Conservation (phyloP, 2,113 vertebrate genomes). For the Sciurus niger region DNA sequence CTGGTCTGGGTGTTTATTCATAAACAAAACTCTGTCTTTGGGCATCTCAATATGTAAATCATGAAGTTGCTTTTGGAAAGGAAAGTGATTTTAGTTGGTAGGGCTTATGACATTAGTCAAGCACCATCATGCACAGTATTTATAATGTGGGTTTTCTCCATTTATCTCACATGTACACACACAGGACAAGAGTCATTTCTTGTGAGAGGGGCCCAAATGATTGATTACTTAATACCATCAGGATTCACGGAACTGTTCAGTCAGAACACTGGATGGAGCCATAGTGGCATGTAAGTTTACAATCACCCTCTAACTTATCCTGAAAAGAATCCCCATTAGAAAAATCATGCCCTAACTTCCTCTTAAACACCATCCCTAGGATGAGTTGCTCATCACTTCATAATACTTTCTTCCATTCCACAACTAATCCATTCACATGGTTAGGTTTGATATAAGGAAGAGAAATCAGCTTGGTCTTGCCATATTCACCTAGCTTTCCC, state of each 20-base stretch:
- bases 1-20: not conserved
- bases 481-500: rapidly evolving
- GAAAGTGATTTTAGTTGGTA: conserved; percentile 33
- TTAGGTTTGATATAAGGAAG: not conserved
- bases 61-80: not conserved
- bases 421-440: not conserved
- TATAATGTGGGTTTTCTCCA: conserved; percentile 29
- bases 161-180: not conserved
- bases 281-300: not conserved
- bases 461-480: not conserved
- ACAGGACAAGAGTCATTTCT: not conserved
- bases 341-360: not conserved
- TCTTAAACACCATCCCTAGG: not conserved
- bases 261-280: not conserved
- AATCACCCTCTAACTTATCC: not conserved
- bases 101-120: conserved; percentile 47
- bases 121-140: conserved; percentile 25
- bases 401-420: not conserved
- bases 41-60: not conserved
- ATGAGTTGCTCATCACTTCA: not conserved
- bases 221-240: conserved; percentile 43
- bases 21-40: not conserved
- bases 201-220: not conserved
- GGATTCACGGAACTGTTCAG: not conserved
- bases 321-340: not conserved